Conservation (phyloP, 1,140 invertebrate species). For the Plutomurus gul region DNA sequence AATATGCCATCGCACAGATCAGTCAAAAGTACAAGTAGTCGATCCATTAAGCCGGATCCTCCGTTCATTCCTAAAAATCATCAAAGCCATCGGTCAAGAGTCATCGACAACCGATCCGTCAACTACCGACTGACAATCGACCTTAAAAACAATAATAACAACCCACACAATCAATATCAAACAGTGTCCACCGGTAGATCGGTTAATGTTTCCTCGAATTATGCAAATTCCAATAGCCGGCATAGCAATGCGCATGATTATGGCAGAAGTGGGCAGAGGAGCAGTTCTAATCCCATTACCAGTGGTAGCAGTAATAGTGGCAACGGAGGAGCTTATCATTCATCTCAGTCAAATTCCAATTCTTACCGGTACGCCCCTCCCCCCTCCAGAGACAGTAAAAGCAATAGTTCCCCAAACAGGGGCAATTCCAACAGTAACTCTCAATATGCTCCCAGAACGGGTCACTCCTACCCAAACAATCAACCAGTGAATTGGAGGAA, state of each 20-base stretch:
- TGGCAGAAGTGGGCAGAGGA: background rate
- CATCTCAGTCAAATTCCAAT: background rate
- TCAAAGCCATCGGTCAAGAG: background rate
- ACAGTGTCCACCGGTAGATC: background rate
- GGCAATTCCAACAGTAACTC: background rate
- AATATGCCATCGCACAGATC: constrained; percentile 37
- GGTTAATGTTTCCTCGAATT: background rate
- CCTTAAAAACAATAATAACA: constrained; percentile 16
- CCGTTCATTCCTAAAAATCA: background rate
- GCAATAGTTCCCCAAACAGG: background rate
- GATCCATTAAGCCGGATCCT: background rate
- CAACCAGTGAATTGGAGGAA: background rate
- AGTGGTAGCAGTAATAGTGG: background rate
- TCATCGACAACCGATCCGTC: constrained; percentile 2
- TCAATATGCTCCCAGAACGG: background rate
- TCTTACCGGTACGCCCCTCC: background rate
- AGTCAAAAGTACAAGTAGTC: constrained; percentile 15
- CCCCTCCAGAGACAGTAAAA: background rate
- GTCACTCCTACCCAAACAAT: background rate
- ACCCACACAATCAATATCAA: constrained; percentile 4
- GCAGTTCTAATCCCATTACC: background rate
- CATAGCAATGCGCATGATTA: background rate
- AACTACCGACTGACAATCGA: constrained; percentile 6
- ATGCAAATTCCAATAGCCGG: background rate
- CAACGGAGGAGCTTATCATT: background rate